Evolutionary conservation across 2,113 vertebrate species (phyloP), one percentile per base, ranked within the genome.

Genomic region (Corvus cornix): DNA sequence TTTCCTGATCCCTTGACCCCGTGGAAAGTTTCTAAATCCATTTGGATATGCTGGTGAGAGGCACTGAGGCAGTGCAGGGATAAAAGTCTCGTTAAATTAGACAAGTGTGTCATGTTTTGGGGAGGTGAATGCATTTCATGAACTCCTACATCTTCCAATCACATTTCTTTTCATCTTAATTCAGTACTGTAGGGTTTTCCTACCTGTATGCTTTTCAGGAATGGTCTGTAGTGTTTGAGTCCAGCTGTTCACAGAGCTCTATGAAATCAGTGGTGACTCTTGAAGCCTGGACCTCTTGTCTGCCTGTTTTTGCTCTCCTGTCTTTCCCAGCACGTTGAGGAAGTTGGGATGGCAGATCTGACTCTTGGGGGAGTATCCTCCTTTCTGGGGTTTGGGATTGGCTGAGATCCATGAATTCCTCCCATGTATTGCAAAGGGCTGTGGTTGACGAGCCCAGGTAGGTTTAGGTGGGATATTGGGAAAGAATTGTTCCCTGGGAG

Each of bases 401-500:
- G 33, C 35, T 24, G 49, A 69, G 35, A 64, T 89, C 26, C 11
- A n/a, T n/a, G 26, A 80, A 48, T 68, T 83, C 72, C 58, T 83
- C 59, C 52, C 9, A 4, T 7, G 3, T 46, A 6, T 46, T 82
- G 43, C 52, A 67, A 20, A 20, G 26, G 41, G 18, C 35, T 75
- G 75, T 75, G 41, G 5, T 56, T 63, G 46, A 19, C 30, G 66
- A 63, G 22, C 67, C 35, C 26, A 13, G 43, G 11, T 3, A 35
- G 51, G 21, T 9, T 4, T 35, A 26, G 21, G 0, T 30, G 24
- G 41, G 56, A 41, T 41, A 6, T 8, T 64, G 85, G 76, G 43
- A 7, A 48, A 43, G 17, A 73, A 58, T 64, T 4, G 0, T 6
- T n/a, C 16, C 28, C 56, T 78, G 7, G 0, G 2, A 55, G 39